Evolutionary conservation across 2,113 vertebrate genomes (phyloP), one percentile per base, ranked within the genome.

Genomic region (Onychostruthus taczanowskii): DNA sequence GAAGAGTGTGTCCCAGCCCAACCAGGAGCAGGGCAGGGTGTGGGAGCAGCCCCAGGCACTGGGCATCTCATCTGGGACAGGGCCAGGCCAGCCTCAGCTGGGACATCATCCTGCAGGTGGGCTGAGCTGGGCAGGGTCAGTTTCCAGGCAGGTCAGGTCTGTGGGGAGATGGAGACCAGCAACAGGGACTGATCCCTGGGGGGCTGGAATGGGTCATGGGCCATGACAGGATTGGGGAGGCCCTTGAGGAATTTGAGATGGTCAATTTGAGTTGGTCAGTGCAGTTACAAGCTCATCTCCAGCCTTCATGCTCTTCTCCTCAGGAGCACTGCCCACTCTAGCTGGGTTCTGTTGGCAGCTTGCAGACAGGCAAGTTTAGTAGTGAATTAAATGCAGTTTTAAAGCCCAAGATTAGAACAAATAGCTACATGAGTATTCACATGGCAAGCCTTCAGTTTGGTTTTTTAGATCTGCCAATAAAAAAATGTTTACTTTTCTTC

Each of bases 271-370:
- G 18, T 16, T 52, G 24, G 8, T 21, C 3, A 9, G 2, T 35
- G 66, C 13, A 66, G 33, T 7, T 28, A 24, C 17, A 39, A 44
- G 9, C 23, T 56, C 66, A 22, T 74, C 10, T 61, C n/a, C 72
- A 58, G 0, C 37, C 10, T 43, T 70, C 76, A 43, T 35, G 9
- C 9, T 62, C 5, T 30, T 85, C 47, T 56, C 27, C 43, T 39
- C 26, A 10, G 41, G 11, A 90, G 15, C 49, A 27, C 7, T 23
- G 5, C 19, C 58, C 0, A 0, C 31, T n/a, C 69, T 33, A 41
- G 9, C 20, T 17, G 50, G 13, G 43, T 30, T 74, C 50, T 69
- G 15, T 10, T 61, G 59, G 44, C 70, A 78, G 17, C 16, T 64
- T 64, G 27, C 64, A 88, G 39, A 67, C 3, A 27, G 49, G n/a